Evolutionary conservation across 2,113 vertebrate genomes (phyloP), one percentile per base, ranked within the genome.

Genomic region (Perccottus glenii): DNA sequence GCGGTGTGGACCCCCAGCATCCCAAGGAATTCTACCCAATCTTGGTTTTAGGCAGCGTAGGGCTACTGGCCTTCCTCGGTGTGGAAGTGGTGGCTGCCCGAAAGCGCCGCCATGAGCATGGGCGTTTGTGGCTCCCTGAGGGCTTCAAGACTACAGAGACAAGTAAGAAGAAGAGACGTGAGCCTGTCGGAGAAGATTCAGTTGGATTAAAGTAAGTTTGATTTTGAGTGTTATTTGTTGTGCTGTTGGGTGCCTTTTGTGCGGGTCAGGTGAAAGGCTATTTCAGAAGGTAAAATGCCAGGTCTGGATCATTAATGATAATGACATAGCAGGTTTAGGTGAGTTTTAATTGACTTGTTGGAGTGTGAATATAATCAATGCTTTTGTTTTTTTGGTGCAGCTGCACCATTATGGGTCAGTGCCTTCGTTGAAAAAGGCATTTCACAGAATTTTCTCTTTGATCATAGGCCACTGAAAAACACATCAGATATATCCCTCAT

Each of bases 81-180:
- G 92, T 96, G 9, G 96, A 96, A 11, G 95, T 99, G 53, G 93
- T 99, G 83, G 93, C 94, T 43, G 96, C 94, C 46, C 95, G 95
- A 6, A 98, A 96, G 87, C 94, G 98, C 0, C 95, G 95, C 62
- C 93, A 96, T 33, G 96, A 98, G 82, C 96, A 98, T 48, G 98
- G 98, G 45, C 96, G 97, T 85, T 96, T 99, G 2, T 99, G 98
- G 98, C 96, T 98, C 92, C 98, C 98, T 0, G 98, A 99, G 78
- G 98, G 97, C 70, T 99, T 98, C 93, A 96, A 96, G 88, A 95
- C 96, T 88, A 94, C 94, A 0, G 97, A 99, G 80, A 93, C 95
- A 2, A 96, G 94, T 92, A 99, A 98, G 92, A 99, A 99, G 93
- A 98, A 98, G 88, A 92, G 98, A 7, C 92, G 96, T 2, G 96